Evolutionary conservation across 1,140 invertebrate genomes (phyloP).

Genomic region (Hycleus phaleratus): DNA sequence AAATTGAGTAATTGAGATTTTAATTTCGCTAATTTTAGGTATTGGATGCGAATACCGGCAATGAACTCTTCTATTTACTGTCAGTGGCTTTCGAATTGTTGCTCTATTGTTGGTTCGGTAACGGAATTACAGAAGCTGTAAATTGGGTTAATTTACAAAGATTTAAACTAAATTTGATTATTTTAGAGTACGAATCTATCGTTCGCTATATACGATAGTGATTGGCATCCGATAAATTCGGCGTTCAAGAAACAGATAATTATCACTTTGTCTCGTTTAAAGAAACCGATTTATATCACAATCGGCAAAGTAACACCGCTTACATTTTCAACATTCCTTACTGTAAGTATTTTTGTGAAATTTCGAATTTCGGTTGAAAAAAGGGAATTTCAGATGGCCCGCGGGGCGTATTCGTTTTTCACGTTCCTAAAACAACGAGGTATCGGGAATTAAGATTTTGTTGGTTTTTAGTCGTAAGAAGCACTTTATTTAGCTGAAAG

Average conservation of each 20-base stretch:
- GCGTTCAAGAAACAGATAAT: slow-evolving; percentile 31
- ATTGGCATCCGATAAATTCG: slow-evolving; percentile 28
- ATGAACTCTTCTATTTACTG: slow-evolving; percentile 18
- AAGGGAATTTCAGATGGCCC: background rate
- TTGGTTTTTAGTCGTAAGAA: background rate
- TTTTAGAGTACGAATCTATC: slow-evolving; percentile 27
- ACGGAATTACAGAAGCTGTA: slow-evolving; percentile 31
- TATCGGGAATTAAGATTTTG: background rate
- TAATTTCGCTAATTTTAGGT: slow-evolving; percentile 25
- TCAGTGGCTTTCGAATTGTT: slow-evolving; percentile 28
- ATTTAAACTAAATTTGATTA: slow-evolving; percentile 8
- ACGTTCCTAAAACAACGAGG: slow-evolving; percentile 3
- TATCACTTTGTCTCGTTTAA: slow-evolving; percentile 30
- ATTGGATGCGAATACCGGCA: slow-evolving; percentile 12
- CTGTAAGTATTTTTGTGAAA: slow-evolving; percentile 17
- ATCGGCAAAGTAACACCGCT: slow-evolving; percentile 35
- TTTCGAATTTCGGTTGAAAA: no score
- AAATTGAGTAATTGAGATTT: slow-evolving; percentile 15
- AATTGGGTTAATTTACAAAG: slow-evolving; percentile 5
- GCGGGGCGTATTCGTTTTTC: slow-evolving; percentile 6
- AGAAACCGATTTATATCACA: slow-evolving; percentile 29
- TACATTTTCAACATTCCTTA: slow-evolving; percentile 29
- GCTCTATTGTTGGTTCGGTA: slow-evolving; percentile 33
- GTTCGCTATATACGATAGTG: slow-evolving; percentile 25
- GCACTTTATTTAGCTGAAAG: no score